phyloP scores from a whole-genome alignment of 2,797 vertebrate genomes.

The Arctocebus calabarensis region DNA sequence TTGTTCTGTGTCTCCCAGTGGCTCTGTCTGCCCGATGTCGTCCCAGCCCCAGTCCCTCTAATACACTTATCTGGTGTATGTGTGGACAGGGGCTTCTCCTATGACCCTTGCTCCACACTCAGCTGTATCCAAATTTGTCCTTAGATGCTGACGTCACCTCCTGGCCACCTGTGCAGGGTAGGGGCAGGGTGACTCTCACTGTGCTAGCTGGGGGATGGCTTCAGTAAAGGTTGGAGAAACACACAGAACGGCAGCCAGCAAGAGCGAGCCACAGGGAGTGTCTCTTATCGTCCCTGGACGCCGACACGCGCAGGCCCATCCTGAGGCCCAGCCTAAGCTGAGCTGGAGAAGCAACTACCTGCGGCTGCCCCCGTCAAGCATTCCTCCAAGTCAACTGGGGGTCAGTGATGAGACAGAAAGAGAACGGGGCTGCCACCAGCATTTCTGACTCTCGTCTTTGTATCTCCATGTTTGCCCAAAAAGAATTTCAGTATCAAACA shows the following conservation, averaged over 20 bases:
- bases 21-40: background rate
- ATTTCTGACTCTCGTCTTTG: background rate
- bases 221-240: background rate
- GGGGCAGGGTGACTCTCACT: background rate
- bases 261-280: background rate
- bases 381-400: too few relatives aligned
- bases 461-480: background rate
- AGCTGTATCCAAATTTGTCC: background rate
- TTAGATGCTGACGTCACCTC: background rate
- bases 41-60: accelerated
- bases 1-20: accelerated
- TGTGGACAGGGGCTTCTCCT: background rate
- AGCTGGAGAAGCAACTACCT: background rate
- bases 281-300: too few relatives aligned
- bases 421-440: accelerated
- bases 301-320: too few relatives aligned
- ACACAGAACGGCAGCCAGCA: background rate
- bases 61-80: background rate
- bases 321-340: background rate
- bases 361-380: background rate
- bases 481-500: background rate
- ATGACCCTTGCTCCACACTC: too few relatives aligned
- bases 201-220: background rate
- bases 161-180: background rate
- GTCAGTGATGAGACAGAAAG: background rate